Evolutionary conservation across 1,140 invertebrate genomes (phyloP).

Genomic region (Bombus terrestris): DNA sequence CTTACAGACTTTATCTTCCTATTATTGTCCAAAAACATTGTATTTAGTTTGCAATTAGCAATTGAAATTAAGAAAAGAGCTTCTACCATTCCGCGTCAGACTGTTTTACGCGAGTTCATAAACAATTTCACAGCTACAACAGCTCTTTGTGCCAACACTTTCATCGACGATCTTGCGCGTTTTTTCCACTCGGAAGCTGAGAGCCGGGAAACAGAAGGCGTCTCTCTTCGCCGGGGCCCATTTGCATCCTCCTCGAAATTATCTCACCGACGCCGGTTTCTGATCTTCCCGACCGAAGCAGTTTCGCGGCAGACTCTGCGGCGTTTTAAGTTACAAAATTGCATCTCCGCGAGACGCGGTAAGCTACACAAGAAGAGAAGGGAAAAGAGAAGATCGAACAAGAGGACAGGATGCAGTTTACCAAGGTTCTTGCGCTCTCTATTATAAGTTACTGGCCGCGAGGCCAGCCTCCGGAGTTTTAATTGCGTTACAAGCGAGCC

Average conservation of each 20-base stretch:
- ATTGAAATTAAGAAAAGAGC: too few species aligned
- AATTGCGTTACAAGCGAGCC: constrained; percentile 37
- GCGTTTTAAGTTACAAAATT: constrained; percentile 35
- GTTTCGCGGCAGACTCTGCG: background rate
- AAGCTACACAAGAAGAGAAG: background rate
- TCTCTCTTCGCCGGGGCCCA: constrained; percentile 33
- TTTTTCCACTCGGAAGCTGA: background rate
- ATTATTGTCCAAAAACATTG: too few species aligned
- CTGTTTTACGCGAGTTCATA: background rate
- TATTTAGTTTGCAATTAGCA: too few species aligned
- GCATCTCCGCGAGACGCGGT: background rate
- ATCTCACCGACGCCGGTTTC: constrained; percentile 40
- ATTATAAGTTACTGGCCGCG: constrained; percentile 21
- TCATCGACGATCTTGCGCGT: background rate
- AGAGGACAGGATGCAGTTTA: background rate
- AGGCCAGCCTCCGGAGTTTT: constrained; percentile 19
- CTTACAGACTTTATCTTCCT: too few species aligned
- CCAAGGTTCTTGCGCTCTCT: background rate
- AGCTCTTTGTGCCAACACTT: constrained; percentile 15
- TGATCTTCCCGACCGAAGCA: constrained; percentile 23
- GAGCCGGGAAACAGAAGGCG: constrained; percentile 2
- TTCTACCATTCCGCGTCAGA: too few species aligned
- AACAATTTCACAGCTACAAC: constrained; percentile 16
- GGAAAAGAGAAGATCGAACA: background rate
- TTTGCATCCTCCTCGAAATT: constrained; percentile 57